A percentile compares a stretch with the other conserved stretches of the same genome.
phyloP scores from a whole-genome alignment of 2,797 vertebrate species.

The Myripristis murdjan region DNA sequence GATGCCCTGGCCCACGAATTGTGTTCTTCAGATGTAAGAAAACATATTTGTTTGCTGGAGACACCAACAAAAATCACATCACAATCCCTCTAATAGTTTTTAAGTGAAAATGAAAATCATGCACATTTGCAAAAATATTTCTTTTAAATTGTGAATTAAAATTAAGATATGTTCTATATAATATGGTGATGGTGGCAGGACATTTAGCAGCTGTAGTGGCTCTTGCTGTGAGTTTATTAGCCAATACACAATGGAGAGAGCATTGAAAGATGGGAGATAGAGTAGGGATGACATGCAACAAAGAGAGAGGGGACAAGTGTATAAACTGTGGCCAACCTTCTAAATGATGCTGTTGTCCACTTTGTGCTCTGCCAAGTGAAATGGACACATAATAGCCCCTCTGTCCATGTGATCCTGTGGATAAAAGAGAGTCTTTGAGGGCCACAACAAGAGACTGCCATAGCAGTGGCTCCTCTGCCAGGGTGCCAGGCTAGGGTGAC shows the following conservation, averaged over 20 bases:
- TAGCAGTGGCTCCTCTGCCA: slow-evolving; percentile 9
- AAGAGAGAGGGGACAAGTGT: background rate
- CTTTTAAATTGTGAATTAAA: too few species aligned
- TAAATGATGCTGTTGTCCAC: slow-evolving; percentile 59
- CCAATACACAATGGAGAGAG: background rate
- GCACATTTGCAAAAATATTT: too few species aligned
- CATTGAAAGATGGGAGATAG: too few species aligned
- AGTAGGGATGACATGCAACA: background rate
- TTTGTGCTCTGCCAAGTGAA: slow-evolving; percentile 30
- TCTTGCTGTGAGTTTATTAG: background rate
- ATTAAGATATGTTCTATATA: background rate
- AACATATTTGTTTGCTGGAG: too few species aligned
- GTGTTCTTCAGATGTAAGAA: too few species aligned
- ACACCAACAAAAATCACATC: too few species aligned
- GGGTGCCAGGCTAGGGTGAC: background rate
- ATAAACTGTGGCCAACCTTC: slow-evolving; percentile 7
- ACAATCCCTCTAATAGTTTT: too few species aligned
- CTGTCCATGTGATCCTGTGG: slow-evolving; percentile 22
- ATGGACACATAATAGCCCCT: slow-evolving; percentile 9
- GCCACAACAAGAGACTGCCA: slow-evolving; percentile 18
- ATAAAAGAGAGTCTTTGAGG: slow-evolving; percentile 54
- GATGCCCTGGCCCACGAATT: too few species aligned
- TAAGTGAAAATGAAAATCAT: too few species aligned
- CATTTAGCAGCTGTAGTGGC: background rate
- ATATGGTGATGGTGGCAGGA: background rate